Evolutionary conservation across 2,888 invertebrate genomes (phyloP).

Genomic region (Aradus depressus): DNA sequence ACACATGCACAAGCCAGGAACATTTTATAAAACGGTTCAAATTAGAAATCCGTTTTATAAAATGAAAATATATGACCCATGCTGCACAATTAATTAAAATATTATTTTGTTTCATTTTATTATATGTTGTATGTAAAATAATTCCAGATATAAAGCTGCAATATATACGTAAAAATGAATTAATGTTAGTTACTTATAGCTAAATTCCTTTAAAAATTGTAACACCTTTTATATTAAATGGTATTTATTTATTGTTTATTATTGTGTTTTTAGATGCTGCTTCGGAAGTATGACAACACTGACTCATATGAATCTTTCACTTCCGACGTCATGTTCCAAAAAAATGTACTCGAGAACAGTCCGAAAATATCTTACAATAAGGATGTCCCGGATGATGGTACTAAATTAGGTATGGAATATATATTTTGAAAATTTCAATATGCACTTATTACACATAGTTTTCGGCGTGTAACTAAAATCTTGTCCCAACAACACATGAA

Average conservation of each 20-base stretch:
- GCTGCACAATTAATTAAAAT: neutral
- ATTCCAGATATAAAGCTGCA: neutral
- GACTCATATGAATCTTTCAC: constrained; percentile 44
- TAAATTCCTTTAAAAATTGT: too few species aligned
- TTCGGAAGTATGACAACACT: constrained; percentile 44
- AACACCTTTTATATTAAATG: too few species aligned
- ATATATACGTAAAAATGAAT: neutral
- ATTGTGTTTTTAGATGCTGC: constrained; percentile 42
- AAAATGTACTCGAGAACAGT: constrained; percentile 47
- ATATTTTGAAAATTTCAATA: constrained; percentile 29
- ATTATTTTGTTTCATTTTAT: neutral
- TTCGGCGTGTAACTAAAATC: too few species aligned
- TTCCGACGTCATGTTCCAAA: constrained; percentile 54
- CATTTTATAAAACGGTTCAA: too few species aligned
- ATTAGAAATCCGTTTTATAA: too few species aligned
- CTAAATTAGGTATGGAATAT: constrained; percentile 43
- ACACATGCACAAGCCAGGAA: too few species aligned
- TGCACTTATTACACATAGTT: neutral
- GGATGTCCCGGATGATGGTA: constrained; percentile 20
- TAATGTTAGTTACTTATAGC: neutral
- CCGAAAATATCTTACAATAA: constrained; percentile 8
- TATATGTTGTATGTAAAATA: neutral
- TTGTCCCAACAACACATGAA: too few species aligned
- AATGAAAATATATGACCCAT: too few species aligned
- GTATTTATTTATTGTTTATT: neutral